These are phyloP conservation scores for Gisinianus flammeolus DNA, from an alignment of 2,888 invertebrate species.

Conservation along the genomic window DNA sequence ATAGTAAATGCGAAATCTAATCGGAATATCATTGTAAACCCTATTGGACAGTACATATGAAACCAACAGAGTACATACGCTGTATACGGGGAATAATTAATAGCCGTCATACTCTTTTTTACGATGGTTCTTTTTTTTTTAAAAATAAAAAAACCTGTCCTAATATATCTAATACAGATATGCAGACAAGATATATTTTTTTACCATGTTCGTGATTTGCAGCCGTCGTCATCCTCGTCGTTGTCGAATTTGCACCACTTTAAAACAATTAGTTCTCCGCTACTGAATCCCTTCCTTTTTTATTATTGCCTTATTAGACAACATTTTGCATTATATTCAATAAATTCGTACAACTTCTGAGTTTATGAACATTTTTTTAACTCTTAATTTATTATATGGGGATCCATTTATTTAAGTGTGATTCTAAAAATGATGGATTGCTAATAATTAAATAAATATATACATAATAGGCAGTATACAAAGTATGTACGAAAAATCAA, in stretches of 20 bases:
- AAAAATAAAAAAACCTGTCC: not conserved
- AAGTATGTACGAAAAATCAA: no score
- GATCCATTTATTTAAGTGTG: no score
- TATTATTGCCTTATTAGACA: no score
- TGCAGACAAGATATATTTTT: not conserved
- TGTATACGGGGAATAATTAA: not conserved
- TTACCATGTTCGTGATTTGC: not conserved
- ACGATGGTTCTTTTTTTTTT: not conserved
- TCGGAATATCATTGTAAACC: not conserved
- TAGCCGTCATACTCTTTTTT: not conserved
- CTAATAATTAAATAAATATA: no score
- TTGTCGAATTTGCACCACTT: conserved; percentile 10
- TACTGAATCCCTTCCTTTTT: no score
- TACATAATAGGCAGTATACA: no score
- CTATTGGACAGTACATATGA: not conserved
- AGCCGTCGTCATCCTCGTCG: not conserved
- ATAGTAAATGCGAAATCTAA: not conserved
- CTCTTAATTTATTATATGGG: not conserved
- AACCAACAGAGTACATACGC: not conserved
- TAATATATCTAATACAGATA: not conserved
- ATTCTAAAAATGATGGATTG: no score
- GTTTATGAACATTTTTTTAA: not conserved
- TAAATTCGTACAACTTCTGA: not conserved
- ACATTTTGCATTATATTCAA: not conserved
- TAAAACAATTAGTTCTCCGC: conserved; percentile 14